Evolutionary conservation across 2,888 invertebrate species (phyloP), one percentile per base, ranked within the genome.

Genomic region (Bombyx huttoni): DNA sequence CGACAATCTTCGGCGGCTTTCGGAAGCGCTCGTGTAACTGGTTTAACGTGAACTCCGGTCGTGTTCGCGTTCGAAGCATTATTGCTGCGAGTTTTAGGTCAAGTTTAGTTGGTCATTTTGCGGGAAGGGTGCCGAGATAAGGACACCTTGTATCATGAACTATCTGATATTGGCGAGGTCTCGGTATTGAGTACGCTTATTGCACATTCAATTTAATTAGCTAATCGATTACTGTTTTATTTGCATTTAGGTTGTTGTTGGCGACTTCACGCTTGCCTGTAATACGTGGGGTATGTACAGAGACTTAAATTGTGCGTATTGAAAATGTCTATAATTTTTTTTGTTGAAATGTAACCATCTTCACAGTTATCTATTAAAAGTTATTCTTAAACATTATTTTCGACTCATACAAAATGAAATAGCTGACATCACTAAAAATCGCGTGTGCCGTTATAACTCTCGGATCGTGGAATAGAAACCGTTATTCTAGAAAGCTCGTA

Each of bases 131-230:
- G 74, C 74, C 79, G 64, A 78, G 81, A 81, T 78, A 78, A 77
- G 70, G 68, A 67, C 75, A 73, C 75, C 78, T 78, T 77, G 78
- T 73, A 68, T 69, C 73, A 63, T 78, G 76, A 75, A 75, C 72
- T 71, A 73, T 68, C 65, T 66, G 70, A 74, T 73, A 70, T 68
- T 63, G 66, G 55, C 60, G 56, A 63, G 68, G 63, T 66, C 65
- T 67, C 68, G 65, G 40, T 40, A 40, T 10, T 40, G 12, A 8
- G 40, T 12, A 12, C 40, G 40, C 40, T 40, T 12, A 12, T 40
- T 40, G 40, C 40, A 40, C 12, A 40, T 8, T 40, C 7, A 40
- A 40, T 40, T 40, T 40, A 40, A 40, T 40, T 40, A 6, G 40
- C 40, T 10, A 40, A 40, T 40, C 7, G 1, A 40, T 40, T 40